These are phyloP conservation scores for Danio albolineatus DNA, from an alignment of 2,797 vertebrate genomes.

Conservation along the genomic window DNA sequence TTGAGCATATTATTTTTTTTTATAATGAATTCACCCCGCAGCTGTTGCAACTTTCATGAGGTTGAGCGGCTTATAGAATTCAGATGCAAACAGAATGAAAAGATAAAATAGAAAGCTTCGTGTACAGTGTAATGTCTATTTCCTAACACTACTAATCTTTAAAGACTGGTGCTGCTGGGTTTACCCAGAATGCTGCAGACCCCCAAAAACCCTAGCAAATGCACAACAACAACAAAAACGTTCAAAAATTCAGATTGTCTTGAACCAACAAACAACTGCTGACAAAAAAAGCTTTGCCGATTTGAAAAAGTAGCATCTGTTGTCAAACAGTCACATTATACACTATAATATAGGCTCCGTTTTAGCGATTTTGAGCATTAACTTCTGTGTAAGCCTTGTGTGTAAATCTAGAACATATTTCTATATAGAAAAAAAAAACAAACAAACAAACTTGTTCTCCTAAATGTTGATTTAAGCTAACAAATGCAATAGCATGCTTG, in stretches of 20 bases:
- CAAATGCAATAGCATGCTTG: constrained; percentile 30
- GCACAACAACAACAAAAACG: not conserved
- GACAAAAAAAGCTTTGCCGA: not conserved
- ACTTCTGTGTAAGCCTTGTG: not conserved
- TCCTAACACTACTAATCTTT: constrained; percentile 16
- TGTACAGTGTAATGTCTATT: constrained; percentile 38
- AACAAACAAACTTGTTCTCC: not conserved
- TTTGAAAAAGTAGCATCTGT: not conserved
- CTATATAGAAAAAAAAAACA: not conserved
- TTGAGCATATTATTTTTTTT: not conserved
- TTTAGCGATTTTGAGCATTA: not conserved
- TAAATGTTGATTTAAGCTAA: constrained; percentile 15
- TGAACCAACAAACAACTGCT: no score
- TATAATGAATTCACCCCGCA: not conserved
- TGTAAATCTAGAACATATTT: not conserved
- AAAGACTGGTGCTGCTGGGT: constrained; percentile 34
- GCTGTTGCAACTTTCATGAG: not conserved
- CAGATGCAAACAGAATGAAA: not conserved
- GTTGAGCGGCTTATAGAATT: not conserved
- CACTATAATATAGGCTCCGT: not conserved
- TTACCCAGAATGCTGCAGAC: not conserved
- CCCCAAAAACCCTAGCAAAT: not conserved
- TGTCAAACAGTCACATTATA: not conserved
- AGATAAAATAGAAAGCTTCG: not conserved
- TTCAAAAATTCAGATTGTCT: no score